phyloP scores from a whole-genome alignment of 2,797 vertebrate species.

The Carapus acus region DNA sequence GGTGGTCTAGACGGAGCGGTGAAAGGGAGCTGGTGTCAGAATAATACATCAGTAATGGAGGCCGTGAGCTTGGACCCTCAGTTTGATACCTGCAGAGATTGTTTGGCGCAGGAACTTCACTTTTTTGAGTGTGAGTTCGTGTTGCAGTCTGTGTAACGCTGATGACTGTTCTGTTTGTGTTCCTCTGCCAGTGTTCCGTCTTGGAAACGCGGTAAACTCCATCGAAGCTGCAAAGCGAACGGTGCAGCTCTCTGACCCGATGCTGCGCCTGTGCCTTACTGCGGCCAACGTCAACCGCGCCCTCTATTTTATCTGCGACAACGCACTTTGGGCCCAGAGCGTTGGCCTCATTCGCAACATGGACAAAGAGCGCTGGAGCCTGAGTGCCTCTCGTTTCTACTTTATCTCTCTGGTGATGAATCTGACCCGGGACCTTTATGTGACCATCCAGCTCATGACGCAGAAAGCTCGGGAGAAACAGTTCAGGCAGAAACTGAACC shows the following conservation, averaged over 20 bases:
- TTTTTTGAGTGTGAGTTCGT: background rate
- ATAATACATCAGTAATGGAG: too few species aligned
- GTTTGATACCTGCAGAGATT: conserved; percentile 7
- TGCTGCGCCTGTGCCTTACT: conserved; percentile 82
- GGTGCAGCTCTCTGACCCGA: conserved; percentile 69
- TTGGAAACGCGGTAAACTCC: conserved; percentile 84
- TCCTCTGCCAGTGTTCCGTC: conserved; percentile 83
- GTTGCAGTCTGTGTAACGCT: conserved; percentile 30
- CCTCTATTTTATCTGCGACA: conserved; percentile 87
- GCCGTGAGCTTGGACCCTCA: background rate
- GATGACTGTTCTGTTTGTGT: conserved; percentile 39
- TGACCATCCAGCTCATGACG: conserved; percentile 73
- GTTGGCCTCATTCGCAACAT: conserved; percentile 71
- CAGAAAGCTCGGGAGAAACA: conserved; percentile 55
- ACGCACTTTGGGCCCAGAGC: conserved; percentile 78
- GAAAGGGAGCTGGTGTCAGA: background rate
- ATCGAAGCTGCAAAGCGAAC: conserved; percentile 78
- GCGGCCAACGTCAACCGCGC: conserved; percentile 80
- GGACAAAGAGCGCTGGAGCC: conserved; percentile 78
- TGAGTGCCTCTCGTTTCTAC: conserved; percentile 78
- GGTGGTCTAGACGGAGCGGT: background rate
- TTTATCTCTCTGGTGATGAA: conserved; percentile 78
- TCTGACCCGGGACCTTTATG: conserved; percentile 79
- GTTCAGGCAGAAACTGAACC: conserved; percentile 51
- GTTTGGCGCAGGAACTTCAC: background rate